Evolutionary conservation across 2,888 invertebrate genomes (phyloP), one percentile per base, ranked within the genome.

Genomic region (Heterodera filipjevi): DNA sequence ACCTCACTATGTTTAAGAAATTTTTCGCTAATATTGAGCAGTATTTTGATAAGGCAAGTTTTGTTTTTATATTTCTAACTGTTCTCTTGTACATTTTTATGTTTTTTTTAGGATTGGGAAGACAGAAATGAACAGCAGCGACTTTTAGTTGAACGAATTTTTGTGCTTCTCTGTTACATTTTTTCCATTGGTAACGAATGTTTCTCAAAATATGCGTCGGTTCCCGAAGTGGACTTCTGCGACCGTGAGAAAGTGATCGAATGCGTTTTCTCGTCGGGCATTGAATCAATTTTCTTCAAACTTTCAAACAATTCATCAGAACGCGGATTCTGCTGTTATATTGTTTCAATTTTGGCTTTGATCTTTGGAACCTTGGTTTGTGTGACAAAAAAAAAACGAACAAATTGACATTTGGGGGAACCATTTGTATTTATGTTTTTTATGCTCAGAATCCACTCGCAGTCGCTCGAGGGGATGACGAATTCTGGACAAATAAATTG

Each of bases 91-190:
- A n/a, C n/a, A n/a, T n/a, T n/a, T n/a, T n/a, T n/a, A n/a, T n/a
- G n/a, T n/a, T n/a, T 80, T 64, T 78, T 85, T 33, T 89, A 95
- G 94, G 94, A 95, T 86, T 93, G 93, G 92, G 92, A 92, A 53
- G 93, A 94, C 89, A 92, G 96, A 85, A 93, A 93, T 86, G 96
- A 97, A 90, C 95, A 96, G 86, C 94, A 95, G 84, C 93, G 94
- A 79, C 91, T 96, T 77, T 92, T 94, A 76, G 93, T 98, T 87
- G 97, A 98, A 90, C 92, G 97, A 86, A 94, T 97, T 86, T 91
- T 99, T 78, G 94, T 96, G 78, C 91, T 98, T 59, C 93, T 96
- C 76, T 92, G 97, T 86, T 98, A 98, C 92, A 93, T 97, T 68
- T 92, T 99, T 32, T 94, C 95, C 91, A 93, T 97, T 77, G 82